A percentile compares a stretch with the other conserved stretches of the same genome.
Evolutionary conservation across 1,140 invertebrate species (phyloP).

Genomic region (Leptinotarsa texana): DNA sequence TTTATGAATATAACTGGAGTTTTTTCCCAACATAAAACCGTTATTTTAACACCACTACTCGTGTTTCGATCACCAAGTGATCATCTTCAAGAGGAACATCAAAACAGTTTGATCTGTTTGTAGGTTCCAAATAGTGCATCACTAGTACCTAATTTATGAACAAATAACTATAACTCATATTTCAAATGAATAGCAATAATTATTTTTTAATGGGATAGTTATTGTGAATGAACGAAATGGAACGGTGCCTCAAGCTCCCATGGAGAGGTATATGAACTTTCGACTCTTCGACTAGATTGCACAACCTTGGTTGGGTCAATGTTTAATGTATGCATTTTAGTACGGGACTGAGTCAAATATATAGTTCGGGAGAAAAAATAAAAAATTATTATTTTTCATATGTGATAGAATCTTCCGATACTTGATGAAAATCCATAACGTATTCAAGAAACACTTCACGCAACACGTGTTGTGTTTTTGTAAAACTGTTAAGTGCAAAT

Average conservation of each 20-base stretch:
- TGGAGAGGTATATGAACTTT: background rate
- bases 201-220: background rate
- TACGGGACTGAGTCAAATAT: background rate
- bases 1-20: background rate
- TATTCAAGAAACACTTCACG: no score
- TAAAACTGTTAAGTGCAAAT: no score
- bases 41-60: no score
- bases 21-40: no score
- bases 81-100: background rate
- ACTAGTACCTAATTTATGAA: background rate
- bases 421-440: no score
- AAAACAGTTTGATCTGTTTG: no score
- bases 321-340: conserved; percentile 6
- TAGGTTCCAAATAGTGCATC: no score
- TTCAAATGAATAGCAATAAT: background rate
- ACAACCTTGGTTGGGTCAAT: background rate
- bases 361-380: background rate
- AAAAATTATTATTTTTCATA: no score
- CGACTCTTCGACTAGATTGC: background rate
- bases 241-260: background rate
- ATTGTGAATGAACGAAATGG: background rate
- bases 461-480: no score
- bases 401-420: no score
- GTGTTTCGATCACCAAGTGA: background rate
- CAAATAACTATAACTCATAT: background rate